Conservation (phyloP, 2,113 vertebrate species). For the Mesocricetus auratus region DNA sequence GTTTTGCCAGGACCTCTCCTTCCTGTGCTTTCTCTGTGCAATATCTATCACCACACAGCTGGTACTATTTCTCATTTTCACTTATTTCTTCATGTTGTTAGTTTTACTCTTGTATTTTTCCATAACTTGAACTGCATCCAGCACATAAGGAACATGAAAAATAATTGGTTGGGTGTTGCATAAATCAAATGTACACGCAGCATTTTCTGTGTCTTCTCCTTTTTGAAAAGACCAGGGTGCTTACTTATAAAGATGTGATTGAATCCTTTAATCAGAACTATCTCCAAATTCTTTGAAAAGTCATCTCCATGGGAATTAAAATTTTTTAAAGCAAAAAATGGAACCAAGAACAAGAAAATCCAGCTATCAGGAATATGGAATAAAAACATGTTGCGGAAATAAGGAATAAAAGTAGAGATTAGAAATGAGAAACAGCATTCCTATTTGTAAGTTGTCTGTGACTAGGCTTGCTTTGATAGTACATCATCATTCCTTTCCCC, state of each 20-base stretch:
- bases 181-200: not conserved
- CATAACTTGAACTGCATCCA: not conserved
- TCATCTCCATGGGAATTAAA: not conserved
- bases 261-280: not conserved
- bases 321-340: not conserved
- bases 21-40: not conserved
- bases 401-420: not conserved
- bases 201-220: not conserved
- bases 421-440: not conserved
- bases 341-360: not conserved
- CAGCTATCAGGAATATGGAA: not conserved
- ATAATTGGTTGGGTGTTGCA: not conserved
- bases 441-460: not conserved
- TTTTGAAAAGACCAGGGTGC: not conserved
- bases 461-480: not conserved
- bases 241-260: not conserved
- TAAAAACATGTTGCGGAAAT: not conserved
- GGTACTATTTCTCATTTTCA: not conserved
- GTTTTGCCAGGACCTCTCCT: not conserved
- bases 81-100: not conserved
- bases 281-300: not conserved
- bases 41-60: not conserved
- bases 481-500: not conserved
- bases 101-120: conserved; percentile 1
- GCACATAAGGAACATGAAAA: not conserved